A percentile compares a stretch with the other conserved stretches of the same genome.
Evolutionary conservation across 2,888 invertebrate genomes (phyloP).

Genomic region (Dichetophora obliterata): DNA sequence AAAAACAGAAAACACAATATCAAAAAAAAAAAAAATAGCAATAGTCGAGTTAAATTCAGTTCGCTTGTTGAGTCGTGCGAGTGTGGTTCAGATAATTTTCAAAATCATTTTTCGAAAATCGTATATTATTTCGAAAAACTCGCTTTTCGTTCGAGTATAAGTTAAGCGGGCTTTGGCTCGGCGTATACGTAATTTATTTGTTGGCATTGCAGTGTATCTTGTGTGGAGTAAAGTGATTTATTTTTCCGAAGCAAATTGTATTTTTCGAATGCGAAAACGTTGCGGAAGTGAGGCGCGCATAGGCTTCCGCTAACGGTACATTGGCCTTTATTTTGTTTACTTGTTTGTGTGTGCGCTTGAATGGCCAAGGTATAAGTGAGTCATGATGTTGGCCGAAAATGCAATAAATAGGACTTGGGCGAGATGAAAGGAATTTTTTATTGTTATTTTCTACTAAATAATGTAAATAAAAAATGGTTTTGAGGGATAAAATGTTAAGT

Average conservation of each 20-base stretch:
- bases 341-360: background rate
- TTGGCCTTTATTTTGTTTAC: background rate
- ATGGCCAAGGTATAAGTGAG: constrained; percentile 1
- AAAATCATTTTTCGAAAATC: background rate
- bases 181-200: background rate
- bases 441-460: background rate
- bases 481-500: no score
- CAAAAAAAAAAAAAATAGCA: constrained; percentile 54
- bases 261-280: no score
- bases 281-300: background rate
- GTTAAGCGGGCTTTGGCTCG: background rate
- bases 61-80: constrained; percentile 63
- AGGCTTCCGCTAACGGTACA: constrained; percentile 1
- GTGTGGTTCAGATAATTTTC: constrained; percentile 54
- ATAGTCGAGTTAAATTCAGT: constrained; percentile 58
- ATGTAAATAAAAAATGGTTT: no score
- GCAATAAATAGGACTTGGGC: background rate
- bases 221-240: no score
- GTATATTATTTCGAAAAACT: no score
- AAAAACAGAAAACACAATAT: background rate
- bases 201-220: background rate
- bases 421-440: background rate
- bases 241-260: no score
- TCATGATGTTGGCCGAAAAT: background rate
- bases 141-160: background rate